These are phyloP conservation scores for Iguana delicatissima DNA, from an alignment of 2,797 vertebrate genomes.

Conservation along the genomic window DNA sequence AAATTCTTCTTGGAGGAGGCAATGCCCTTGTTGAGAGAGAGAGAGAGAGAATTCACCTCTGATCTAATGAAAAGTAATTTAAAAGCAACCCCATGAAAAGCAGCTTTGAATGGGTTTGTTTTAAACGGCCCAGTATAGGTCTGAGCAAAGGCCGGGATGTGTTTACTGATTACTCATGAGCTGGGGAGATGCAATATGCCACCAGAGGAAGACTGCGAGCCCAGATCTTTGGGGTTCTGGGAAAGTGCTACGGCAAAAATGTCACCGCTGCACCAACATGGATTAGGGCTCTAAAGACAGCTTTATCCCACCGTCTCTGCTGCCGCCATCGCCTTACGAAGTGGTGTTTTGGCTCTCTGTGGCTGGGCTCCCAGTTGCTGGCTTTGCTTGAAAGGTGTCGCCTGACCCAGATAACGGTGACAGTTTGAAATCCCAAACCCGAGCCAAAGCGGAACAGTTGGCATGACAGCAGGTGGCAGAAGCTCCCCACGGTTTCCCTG, in stretches of 20 bases:
- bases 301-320: background rate
- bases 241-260: background rate
- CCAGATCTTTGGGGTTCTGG: background rate
- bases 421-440: background rate
- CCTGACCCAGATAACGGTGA: background rate
- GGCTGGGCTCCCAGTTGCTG: background rate
- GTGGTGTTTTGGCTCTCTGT: background rate
- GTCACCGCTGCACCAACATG: no score
- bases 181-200: no score
- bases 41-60: no score
- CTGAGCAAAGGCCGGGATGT: no score
- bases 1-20: no score
- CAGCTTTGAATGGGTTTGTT: no score
- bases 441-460: background rate
- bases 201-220: background rate
- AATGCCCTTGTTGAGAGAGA: no score
- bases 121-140: no score
- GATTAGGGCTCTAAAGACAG: background rate
- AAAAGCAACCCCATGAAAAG: background rate
- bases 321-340: no score
- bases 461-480: background rate
- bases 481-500: background rate
- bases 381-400: background rate
- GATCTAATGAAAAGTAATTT: no score
- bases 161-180: no score